phyloP scores from a whole-genome alignment of 2,797 vertebrate genomes.

The Otolemur crassicaudatus region DNA sequence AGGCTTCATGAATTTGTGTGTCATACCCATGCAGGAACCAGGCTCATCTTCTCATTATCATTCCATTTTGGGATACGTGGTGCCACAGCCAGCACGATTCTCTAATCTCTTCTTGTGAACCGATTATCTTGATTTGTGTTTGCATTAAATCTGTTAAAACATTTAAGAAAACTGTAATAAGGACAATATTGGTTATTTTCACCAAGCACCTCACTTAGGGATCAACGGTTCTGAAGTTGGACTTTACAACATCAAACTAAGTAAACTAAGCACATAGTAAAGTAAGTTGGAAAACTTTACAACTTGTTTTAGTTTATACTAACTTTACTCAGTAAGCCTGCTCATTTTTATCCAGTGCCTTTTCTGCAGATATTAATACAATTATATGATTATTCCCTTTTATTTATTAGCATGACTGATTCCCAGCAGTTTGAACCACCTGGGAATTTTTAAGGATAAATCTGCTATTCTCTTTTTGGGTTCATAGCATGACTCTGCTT shows the following conservation, averaged over 20 bases:
- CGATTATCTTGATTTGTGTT: not conserved
- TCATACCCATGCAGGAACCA: no score
- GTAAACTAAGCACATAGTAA: no score
- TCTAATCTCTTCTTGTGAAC: not conserved
- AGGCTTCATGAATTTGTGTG: no score
- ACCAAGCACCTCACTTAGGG: not conserved
- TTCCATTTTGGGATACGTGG: no score
- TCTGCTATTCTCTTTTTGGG: not conserved
- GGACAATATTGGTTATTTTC: not conserved
- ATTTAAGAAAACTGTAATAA: conserved; percentile 42
- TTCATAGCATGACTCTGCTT: not conserved
- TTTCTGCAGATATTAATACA: conserved; percentile 65
- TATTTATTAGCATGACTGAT: not conserved
- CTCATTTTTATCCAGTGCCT: not conserved
- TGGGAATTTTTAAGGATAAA: not conserved
- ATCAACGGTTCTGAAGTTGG: not conserved
- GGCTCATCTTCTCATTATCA: no score
- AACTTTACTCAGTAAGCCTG: not conserved
- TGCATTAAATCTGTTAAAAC: not conserved
- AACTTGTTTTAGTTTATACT: not conserved
- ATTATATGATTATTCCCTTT: not conserved
- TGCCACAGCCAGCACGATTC: no score
- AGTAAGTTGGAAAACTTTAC: not conserved
- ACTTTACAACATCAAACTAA: no score
- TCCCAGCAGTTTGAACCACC: not conserved